These are phyloP conservation scores for Gnathonemus longibarbis DNA, from an alignment of 2,113 vertebrate genomes.

Conservation along the genomic window DNA sequence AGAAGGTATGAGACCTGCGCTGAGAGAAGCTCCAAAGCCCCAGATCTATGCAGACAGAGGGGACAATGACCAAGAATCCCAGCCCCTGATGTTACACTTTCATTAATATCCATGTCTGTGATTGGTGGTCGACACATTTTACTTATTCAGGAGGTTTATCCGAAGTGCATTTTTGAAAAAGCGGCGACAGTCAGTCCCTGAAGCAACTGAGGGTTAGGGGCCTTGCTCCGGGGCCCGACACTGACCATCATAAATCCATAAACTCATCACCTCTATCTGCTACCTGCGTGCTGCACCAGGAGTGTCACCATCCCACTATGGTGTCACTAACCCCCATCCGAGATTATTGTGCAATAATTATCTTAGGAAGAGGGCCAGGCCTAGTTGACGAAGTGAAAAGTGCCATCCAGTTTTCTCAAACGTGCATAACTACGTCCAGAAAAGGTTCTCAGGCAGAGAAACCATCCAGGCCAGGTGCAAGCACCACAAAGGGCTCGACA, in stretches of 20 bases:
- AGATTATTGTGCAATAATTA: not conserved
- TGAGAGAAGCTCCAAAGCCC: not conserved
- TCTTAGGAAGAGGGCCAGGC: not conserved
- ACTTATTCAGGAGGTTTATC: not conserved
- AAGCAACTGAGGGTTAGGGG: not conserved
- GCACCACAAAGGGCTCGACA: conserved; percentile 25
- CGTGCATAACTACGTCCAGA: not conserved
- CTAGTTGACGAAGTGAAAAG: not conserved
- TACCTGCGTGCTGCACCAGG: not conserved
- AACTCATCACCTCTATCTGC: not conserved
- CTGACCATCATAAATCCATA: not conserved
- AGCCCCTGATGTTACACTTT: not conserved
- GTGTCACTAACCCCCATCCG: not conserved
- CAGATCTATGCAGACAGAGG: not conserved
- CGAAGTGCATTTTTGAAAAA: not conserved
- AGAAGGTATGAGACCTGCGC: not conserved
- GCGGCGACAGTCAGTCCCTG: not conserved
- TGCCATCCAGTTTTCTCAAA: not conserved
- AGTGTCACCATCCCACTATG: not conserved
- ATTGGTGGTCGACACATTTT: not conserved
- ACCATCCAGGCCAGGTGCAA: conserved; percentile 21
- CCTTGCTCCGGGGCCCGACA: not conserved
- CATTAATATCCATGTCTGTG: not conserved
- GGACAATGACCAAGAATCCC: not conserved
- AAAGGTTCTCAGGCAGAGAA: not conserved